Percentiles rank a stretch among this genome's conserved stretches.
Evolutionary conservation across 1,140 invertebrate genomes (phyloP).

Genomic region (Octopus bimaculoides): DNA sequence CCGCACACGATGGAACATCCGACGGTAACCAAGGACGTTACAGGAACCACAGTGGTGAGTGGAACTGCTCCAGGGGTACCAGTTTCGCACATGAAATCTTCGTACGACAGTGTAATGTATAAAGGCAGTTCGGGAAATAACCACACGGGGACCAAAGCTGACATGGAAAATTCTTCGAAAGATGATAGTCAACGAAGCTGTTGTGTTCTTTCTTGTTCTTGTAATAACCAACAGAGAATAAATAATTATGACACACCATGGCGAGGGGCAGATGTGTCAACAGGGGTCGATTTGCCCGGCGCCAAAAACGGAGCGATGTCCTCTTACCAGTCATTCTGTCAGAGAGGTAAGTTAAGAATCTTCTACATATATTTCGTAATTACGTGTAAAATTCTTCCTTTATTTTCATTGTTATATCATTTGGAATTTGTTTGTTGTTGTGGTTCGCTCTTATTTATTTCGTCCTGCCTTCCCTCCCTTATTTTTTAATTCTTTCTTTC

Average conservation of each 20-base stretch:
- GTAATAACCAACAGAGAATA: slow-evolving; percentile 43
- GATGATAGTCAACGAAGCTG: slow-evolving; percentile 45
- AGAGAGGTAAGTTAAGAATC: slow-evolving; percentile 38
- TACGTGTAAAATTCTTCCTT: background rate
- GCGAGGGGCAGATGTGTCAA: slow-evolving; percentile 37
- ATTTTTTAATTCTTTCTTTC: too few relatives aligned
- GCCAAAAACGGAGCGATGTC: slow-evolving; percentile 40
- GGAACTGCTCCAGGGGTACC: background rate
- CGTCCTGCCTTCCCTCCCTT: too few relatives aligned
- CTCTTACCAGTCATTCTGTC: slow-evolving; percentile 48
- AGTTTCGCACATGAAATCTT: slow-evolving; percentile 28
- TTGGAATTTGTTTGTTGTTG: too few relatives aligned
- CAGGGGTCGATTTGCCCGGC: slow-evolving; percentile 37
- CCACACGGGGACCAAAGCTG: slow-evolving; percentile 8
- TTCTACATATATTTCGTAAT: background rate
- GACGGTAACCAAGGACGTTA: slow-evolving; percentile 32
- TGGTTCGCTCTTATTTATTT: too few relatives aligned
- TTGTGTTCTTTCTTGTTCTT: slow-evolving; percentile 48
- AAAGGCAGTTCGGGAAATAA: slow-evolving; percentile 35
- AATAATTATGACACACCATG: slow-evolving; percentile 47
- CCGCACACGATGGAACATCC: slow-evolving; percentile 34
- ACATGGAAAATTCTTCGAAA: slow-evolving; percentile 24
- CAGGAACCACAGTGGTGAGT: background rate
- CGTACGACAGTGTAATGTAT: slow-evolving; percentile 47
- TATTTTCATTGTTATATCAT: background rate